Conservation (phyloP, 2,888 invertebrate species). For the Cheilosia vulpina region DNA sequence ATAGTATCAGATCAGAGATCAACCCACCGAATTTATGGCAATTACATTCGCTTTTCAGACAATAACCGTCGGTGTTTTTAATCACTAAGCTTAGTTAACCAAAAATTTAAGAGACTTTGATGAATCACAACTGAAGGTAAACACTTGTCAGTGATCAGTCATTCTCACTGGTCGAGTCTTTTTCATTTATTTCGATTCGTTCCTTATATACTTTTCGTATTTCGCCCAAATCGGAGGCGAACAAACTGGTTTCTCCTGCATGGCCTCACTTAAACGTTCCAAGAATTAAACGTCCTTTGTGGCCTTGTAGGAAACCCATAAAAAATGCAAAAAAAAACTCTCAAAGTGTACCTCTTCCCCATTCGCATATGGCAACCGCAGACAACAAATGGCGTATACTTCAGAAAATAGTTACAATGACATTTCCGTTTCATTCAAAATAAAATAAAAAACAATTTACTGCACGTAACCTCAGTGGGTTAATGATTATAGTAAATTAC, state of each 20-base stretch:
- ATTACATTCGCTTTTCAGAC: no score
- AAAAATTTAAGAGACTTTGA: conserved; percentile 4
- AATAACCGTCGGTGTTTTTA: not conserved
- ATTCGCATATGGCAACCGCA: not conserved
- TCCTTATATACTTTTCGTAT: not conserved
- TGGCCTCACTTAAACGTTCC: not conserved
- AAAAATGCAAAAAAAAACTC: not conserved
- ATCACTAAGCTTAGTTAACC: not conserved
- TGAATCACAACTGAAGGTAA: conserved; percentile 20
- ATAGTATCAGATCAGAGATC: no score
- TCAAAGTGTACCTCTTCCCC: not conserved
- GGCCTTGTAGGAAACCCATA: conserved; percentile 26
- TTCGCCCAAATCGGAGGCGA: not conserved
- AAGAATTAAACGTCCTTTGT: conserved; percentile 16
- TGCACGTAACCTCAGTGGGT: conserved; percentile 21
- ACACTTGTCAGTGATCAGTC: not conserved
- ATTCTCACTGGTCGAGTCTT: not conserved
- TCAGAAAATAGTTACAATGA: conserved; percentile 5
- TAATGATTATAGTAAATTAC: conserved; percentile 41
- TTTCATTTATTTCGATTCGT: not conserved
- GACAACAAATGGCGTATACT: not conserved
- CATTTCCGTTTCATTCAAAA: conserved; percentile 36
- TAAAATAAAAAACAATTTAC: not conserved
- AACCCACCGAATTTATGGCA: no score
- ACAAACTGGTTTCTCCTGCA: conserved; percentile 13